Evolutionary conservation across 2,797 vertebrate species (phyloP).

Genomic region (Enteromius viviparus): DNA sequence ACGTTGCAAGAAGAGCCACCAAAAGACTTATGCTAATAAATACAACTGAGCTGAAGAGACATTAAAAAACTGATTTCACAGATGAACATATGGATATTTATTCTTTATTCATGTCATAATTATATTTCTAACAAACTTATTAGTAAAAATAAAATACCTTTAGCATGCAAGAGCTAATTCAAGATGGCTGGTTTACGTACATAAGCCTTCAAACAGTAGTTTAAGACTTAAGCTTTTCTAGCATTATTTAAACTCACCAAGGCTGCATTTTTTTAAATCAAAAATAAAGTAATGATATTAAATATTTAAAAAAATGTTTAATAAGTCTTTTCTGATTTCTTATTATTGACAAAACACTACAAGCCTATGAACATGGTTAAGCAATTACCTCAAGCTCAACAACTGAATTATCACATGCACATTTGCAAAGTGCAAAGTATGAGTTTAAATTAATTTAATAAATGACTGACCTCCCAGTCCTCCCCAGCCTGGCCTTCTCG

Average conservation of each 20-base stretch:
- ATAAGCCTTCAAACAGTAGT: too few relatives aligned
- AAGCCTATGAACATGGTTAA: not conserved
- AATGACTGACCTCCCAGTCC: constrained; percentile 80
- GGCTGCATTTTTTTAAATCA: not conserved
- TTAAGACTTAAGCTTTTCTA: too few relatives aligned
- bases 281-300: not conserved
- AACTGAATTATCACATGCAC: not conserved
- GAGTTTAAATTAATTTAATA: constrained; percentile 1
- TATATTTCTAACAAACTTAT: not conserved
- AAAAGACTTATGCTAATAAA: not conserved
- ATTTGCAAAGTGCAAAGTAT: not conserved
- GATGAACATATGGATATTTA: not conserved
- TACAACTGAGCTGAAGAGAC: not conserved
- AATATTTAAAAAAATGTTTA: not conserved
- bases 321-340: not conserved
- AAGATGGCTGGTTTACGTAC: not conserved
- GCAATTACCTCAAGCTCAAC: not conserved
- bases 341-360: too few relatives aligned
- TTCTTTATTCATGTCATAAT: not conserved
- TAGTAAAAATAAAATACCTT: not conserved
- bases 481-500: constrained; percentile 71
- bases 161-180: not conserved
- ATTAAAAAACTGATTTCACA: not conserved
- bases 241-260: not conserved
- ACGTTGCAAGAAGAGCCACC: not conserved